These are phyloP conservation scores for Dendrolimus houi DNA, from an alignment of 2,888 invertebrate genomes.

Conservation along the genomic window DNA sequence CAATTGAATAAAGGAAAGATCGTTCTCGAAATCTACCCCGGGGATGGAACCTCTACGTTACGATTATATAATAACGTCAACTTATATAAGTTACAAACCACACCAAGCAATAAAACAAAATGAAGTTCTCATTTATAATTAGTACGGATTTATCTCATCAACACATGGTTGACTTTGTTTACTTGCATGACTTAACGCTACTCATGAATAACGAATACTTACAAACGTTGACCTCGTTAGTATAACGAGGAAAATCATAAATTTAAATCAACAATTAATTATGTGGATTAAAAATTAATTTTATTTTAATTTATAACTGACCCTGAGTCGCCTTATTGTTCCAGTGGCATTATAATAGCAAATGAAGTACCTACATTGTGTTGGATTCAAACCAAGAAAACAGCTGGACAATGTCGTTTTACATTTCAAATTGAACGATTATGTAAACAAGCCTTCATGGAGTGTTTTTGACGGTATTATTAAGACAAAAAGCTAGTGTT, in stretches of 20 bases:
- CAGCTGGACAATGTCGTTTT: slow-evolving; percentile 53
- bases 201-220: neutral
- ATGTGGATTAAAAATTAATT: slow-evolving; percentile 19
- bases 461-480: slow-evolving; percentile 55
- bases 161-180: neutral
- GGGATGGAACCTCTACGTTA: too few species aligned
- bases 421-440: slow-evolving; percentile 71
- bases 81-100: too few species aligned
- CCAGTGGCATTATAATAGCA: slow-evolving; percentile 6
- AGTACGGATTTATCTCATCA: neutral
- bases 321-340: slow-evolving; percentile 24
- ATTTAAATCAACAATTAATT: slow-evolving; percentile 8
- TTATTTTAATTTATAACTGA: slow-evolving; percentile 36
- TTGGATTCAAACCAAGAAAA: slow-evolving; percentile 29
- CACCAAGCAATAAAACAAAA: too few species aligned
- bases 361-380: slow-evolving; percentile 18
- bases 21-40: too few species aligned
- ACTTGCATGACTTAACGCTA: neutral
- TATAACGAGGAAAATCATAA: slow-evolving; percentile 1
- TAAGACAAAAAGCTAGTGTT: slow-evolving; percentile 31
- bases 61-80: too few species aligned
- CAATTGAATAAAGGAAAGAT: too few species aligned
- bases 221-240: slow-evolving; percentile 1
- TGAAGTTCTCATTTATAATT: too few species aligned
- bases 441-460: slow-evolving; percentile 63